Base-by-base conservation (phyloP, 2,113 vertebrate genomes). In the Cathartes aura region DNA sequence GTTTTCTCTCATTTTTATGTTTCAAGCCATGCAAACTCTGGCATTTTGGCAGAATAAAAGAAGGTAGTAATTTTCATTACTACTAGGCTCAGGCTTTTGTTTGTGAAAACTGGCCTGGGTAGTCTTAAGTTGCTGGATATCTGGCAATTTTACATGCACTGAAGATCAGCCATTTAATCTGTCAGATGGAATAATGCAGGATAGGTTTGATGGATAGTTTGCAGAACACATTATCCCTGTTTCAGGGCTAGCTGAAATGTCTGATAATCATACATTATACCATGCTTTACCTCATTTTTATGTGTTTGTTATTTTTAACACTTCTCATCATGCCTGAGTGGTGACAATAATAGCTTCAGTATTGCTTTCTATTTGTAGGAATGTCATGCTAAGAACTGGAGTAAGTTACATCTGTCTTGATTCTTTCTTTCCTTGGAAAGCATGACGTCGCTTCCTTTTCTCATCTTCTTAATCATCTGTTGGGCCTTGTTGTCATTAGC, bases 241-340 rank as follows among this genome's bases (percentile, higher is more conserved):
- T 92, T 86, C 83, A 79, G 56, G 64, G 16, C 21, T 68, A 78
- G 70, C n/a, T 87, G 72, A 60, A 78, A 68, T 74, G 60, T 34
- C 75, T 93, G n/a, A 78, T 92, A 55, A 75, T 83, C 91, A 42
- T 63, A 34, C 22, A 47, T 94, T 90, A 63, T 47, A 42, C 9
- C 14, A 38, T 66, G 58, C 55, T 90, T 82, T 90, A 45, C 68
- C 68, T 92, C 64, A 68, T 89, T 93, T 91, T 79, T 82, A 64
- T 75, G 38, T 70, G 43, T 87, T 95, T 38, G 71, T 93, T 95
- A 87, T 67, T 95, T 93, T 84, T 90, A 92, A 62, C 38, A 48
- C 55, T 81, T 87, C 30, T 89, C 52, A 60, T 89, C 59, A 36
- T 84, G 88, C 80, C n/a, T 93, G 82, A 90, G 47, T 59, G 43